A percentile compares a stretch with the other conserved stretches of the same genome.
These are phyloP conservation scores for Enteromius afrohamiltoni DNA, from an alignment of 2,797 vertebrate genomes.

Conservation along the genomic window DNA sequence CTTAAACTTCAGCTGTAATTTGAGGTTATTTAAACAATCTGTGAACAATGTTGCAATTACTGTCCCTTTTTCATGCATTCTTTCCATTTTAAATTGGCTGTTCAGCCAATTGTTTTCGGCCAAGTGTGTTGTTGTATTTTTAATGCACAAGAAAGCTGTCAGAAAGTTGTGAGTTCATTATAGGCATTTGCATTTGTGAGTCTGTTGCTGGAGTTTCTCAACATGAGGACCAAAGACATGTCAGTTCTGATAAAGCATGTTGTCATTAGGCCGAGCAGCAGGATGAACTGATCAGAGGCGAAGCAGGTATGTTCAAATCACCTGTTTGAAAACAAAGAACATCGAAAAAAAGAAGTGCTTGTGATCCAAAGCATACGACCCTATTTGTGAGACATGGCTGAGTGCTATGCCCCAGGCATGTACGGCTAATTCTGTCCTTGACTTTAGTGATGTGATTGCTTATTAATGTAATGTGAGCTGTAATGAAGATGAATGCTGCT, in stretches of 20 bases:
- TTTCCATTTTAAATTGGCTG: constrained; percentile 28
- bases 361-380: constrained; percentile 32
- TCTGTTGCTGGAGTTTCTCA: constrained; percentile 10
- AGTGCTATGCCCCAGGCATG: constrained; percentile 24
- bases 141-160: background rate
- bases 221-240: constrained; percentile 37
- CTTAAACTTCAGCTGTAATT: constrained; percentile 40
- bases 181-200: constrained; percentile 9
- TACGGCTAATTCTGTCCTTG: constrained; percentile 37
- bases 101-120: constrained; percentile 19
- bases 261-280: constrained; percentile 27
- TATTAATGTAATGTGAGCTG: constrained; percentile 41
- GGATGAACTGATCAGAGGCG: constrained; percentile 33
- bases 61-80: constrained; percentile 13
- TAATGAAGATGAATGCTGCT: constrained; percentile 41
- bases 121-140: background rate
- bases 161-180: constrained; percentile 3
- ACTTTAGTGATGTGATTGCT: constrained; percentile 34
- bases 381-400: constrained; percentile 31
- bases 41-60: constrained; percentile 26
- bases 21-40: constrained; percentile 40
- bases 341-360: background rate
- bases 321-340: background rate
- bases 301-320: constrained; percentile 16
- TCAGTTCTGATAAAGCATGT: constrained; percentile 35